Conservation (phyloP, 2,797 vertebrate genomes). For the Phalanger gymnotis region DNA sequence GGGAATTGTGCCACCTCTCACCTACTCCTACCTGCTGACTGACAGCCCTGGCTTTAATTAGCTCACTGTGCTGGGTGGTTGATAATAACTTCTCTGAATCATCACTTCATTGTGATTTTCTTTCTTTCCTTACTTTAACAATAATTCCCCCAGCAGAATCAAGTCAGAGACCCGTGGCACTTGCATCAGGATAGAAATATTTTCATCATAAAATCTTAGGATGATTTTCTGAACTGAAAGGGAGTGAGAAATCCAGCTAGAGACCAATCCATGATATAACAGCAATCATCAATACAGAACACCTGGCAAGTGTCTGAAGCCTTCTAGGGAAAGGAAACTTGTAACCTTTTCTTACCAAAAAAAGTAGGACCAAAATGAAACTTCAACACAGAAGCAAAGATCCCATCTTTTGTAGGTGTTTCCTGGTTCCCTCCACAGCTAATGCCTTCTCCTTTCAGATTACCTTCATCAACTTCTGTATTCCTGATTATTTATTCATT, state of each 20-base stretch:
- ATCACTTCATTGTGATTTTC: constrained; percentile 44
- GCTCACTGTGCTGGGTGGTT: constrained; percentile 42
- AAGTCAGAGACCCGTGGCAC: constrained; percentile 18
- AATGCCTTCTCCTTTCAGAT: neutral
- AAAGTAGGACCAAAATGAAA: neutral
- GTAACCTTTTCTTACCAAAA: neutral
- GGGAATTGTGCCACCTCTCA: constrained; percentile 70
- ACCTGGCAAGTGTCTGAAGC: neutral
- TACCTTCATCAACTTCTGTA: neutral
- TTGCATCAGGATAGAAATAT: constrained; percentile 12
- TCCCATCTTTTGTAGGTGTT: neutral
- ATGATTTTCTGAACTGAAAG: neutral
- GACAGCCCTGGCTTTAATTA: constrained; percentile 47
- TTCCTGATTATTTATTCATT: neutral
- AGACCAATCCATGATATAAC: neutral
- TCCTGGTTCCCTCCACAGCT: neutral
- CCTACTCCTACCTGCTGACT: constrained; percentile 63
- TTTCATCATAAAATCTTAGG: neutral
- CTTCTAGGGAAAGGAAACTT: neutral
- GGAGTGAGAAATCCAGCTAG: neutral
- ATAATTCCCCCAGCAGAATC: neutral
- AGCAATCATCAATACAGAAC: neutral
- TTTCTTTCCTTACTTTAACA: constrained; percentile 45
- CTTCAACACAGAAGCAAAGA: neutral
- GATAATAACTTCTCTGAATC: constrained; percentile 63